Evolutionary conservation across 2,797 vertebrate species (phyloP), one percentile per base, ranked within the genome.

Genomic region (Fistularia commersonii): DNA sequence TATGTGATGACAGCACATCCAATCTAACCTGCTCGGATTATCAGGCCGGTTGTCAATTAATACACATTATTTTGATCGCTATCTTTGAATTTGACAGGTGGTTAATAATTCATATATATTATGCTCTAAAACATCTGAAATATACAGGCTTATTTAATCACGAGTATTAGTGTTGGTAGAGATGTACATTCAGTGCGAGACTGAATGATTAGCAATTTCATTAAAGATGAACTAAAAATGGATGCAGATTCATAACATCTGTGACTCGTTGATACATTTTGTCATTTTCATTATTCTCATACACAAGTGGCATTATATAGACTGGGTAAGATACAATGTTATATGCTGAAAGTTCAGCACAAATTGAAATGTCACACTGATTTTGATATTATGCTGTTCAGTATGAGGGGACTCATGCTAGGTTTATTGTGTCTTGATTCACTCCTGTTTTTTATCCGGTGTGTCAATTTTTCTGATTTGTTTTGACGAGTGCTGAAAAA

Each of bases 11-110:
- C 23, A 23, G 23, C 23, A 23, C 23, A 23, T 23, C 23, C 23
- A 23, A 23, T 23, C 23, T 23, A 23, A 23, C 4, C 23, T 23
- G 23, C 23, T 23, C 23, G 4, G 23, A 23, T 23, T 23, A 23
- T 23, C 23, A 23, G 23, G 23, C 23, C 23, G 4, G 23, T 2
- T 23, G 23, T 23, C 23, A 23, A 23, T 23, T 4, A 23, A 23
- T 23, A 23, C 23, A 48, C 34, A 32, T 51, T 68, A 66, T 41
- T 63, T 36, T 42, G 58, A 72, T 55, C 51, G 45, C 48, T 62
- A 57, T 67, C 35, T 51, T 54, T 61, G 42, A 78, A 68, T 80
- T 79, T 76, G 82, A 76, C 66, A 74, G 72, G 56, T 75, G 46
- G 54, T 65, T 74, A 45, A 66, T 12, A 45, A 51, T 44, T 40